These are phyloP conservation scores for Geococcyx californianus DNA, from an alignment of 2,113 vertebrate genomes.

Conservation along the genomic window DNA sequence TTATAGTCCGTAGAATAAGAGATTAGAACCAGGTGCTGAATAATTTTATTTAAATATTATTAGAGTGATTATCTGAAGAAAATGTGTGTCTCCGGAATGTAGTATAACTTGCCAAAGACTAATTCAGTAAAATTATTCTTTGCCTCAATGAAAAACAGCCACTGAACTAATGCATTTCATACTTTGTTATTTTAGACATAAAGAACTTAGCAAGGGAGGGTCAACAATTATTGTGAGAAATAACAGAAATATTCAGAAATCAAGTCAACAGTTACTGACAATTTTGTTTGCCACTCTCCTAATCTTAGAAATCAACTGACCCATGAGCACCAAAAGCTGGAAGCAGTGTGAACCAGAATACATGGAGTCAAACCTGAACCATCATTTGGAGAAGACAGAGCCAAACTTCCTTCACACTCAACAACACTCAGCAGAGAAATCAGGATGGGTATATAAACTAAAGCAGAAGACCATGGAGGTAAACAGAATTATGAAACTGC, in stretches of 20 bases:
- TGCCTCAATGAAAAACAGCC: neutral
- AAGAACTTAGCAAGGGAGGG: neutral
- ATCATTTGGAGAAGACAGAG: neutral
- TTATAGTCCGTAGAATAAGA: neutral
- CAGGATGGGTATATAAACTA: accelerated
- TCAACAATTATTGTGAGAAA: neutral
- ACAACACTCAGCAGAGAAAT: neutral
- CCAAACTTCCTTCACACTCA: neutral
- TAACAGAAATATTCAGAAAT: neutral
- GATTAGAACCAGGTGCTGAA: neutral
- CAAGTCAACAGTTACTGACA: neutral
- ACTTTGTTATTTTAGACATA: neutral
- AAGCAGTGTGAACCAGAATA: neutral
- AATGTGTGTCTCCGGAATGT: neutral
- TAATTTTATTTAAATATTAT: constrained; percentile 14
- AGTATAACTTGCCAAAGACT: neutral
- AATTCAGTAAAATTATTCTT: neutral
- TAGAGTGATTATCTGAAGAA: constrained; percentile 12
- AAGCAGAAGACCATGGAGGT: neutral
- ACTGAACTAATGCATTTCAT: neutral
- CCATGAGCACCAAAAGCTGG: neutral
- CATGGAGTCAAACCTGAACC: neutral
- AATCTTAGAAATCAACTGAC: neutral
- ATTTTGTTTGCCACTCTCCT: neutral
- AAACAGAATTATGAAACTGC: neutral